These are phyloP conservation scores for Pelusios castaneus DNA, from an alignment of 2,113 vertebrate genomes.

Conservation along the genomic window DNA sequence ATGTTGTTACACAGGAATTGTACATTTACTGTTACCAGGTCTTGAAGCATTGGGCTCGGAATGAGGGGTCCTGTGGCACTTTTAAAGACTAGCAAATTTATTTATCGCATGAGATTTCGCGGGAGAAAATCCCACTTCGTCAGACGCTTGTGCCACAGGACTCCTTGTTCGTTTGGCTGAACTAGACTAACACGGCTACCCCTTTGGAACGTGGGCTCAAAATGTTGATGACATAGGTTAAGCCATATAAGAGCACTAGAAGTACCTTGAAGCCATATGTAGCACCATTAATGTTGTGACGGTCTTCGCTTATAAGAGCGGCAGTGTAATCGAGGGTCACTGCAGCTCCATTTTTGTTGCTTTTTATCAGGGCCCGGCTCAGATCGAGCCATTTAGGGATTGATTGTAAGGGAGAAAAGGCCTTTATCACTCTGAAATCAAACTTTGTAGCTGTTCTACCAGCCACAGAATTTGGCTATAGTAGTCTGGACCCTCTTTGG, in stretches of 20 bases:
- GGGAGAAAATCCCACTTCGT: too few species aligned
- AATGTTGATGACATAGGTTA: slow-evolving; percentile 38
- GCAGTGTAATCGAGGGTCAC: rapidly evolving
- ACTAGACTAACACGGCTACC: too few species aligned
- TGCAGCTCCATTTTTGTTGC: background rate
- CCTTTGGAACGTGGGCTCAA: too few species aligned
- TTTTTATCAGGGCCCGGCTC: rapidly evolving
- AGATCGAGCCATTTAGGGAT: background rate
- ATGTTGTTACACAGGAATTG: background rate
- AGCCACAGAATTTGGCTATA: background rate
- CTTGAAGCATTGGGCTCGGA: background rate
- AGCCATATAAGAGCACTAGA: slow-evolving; percentile 23
- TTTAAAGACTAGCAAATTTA: too few species aligned
- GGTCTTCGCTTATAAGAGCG: background rate
- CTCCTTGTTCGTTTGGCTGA: too few species aligned
- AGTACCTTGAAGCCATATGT: background rate
- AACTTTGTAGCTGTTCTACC: background rate
- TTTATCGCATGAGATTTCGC: too few species aligned
- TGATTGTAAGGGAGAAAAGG: rapidly evolving
- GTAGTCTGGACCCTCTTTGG: background rate
- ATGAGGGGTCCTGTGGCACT: too few species aligned
- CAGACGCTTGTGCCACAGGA: too few species aligned
- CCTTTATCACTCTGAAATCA: background rate
- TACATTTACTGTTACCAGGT: rapidly evolving
- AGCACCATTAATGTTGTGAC: background rate